These are phyloP conservation scores for Lates japonicus DNA, from an alignment of 2,797 vertebrate species.

Conservation along the genomic window DNA sequence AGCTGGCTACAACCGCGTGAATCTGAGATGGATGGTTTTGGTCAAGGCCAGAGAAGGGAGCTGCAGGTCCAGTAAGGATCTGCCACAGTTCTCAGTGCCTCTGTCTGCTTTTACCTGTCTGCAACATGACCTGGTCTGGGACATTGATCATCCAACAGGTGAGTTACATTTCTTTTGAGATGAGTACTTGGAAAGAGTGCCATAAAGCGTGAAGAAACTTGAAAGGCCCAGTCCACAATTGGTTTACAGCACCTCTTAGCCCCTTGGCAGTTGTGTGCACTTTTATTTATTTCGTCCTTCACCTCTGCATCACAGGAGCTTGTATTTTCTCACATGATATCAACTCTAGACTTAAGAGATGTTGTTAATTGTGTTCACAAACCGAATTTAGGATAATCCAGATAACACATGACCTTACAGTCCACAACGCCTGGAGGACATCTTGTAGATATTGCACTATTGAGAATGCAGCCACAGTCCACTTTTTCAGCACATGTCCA, in stretches of 20 bases:
- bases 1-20: constrained; percentile 7
- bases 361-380: not conserved
- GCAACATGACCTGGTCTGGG: constrained; percentile 27
- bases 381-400: too few species aligned
- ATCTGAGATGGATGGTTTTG: constrained; percentile 16
- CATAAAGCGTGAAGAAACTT: constrained; percentile 6
- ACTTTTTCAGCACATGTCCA: not conserved
- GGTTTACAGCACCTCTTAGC: not conserved
- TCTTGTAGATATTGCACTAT: constrained; percentile 15
- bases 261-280: not conserved
- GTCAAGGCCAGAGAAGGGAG: too few species aligned
- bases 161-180: constrained; percentile 9
- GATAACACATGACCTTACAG: not conserved
- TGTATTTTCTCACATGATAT: not conserved
- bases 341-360: not conserved
- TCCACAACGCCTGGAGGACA: not conserved
- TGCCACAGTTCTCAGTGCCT: not conserved
- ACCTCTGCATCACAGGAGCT: not conserved
- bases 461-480: not conserved
- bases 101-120: not conserved
- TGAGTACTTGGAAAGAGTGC: constrained; percentile 20
- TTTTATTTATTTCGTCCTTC: not conserved
- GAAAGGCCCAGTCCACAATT: not conserved
- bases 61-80: constrained; percentile 19
- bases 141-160: constrained; percentile 21